Evolutionary conservation across 2,888 invertebrate species (phyloP).

Genomic region (Troides aeacus): DNA sequence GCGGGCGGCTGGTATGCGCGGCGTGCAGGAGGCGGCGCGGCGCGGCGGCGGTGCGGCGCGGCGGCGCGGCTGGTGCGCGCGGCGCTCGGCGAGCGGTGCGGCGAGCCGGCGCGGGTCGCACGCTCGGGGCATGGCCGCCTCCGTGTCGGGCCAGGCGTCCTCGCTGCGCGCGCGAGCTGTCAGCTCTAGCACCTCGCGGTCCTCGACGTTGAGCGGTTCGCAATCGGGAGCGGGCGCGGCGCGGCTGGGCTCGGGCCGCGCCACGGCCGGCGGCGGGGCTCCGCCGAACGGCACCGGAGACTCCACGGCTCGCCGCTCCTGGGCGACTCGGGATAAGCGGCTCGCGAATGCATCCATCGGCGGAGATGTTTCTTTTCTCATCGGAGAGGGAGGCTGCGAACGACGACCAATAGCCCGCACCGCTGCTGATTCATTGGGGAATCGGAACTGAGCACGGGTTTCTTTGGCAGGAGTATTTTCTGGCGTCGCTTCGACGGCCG

Average conservation of each 20-base stretch:
- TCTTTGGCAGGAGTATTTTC: constrained; percentile 92
- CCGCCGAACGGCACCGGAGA: constrained; percentile 71
- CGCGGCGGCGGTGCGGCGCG: constrained; percentile 32
- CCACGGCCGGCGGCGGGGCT: constrained; percentile 55
- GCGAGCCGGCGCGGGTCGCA: constrained; percentile 33
- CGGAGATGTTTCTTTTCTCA: constrained; percentile 79
- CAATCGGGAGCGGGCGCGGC: constrained; percentile 42
- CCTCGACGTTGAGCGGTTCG: constrained; percentile 59
- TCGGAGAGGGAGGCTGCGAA: constrained; percentile 86
- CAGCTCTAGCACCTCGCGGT: constrained; percentile 78
- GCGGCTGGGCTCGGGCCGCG: constrained; percentile 48
- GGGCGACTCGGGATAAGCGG: constrained; percentile 71
- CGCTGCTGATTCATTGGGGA: constrained; percentile 82
- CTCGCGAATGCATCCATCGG: constrained; percentile 56
- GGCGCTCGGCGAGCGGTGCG: constrained; percentile 34
- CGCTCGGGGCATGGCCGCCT: constrained; percentile 31
- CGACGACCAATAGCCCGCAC: constrained; percentile 83
- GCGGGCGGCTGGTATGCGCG: constrained; percentile 31
- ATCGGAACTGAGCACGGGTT: constrained; percentile 65
- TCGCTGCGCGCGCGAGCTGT: constrained; percentile 51
- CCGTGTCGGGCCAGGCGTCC: constrained; percentile 38
- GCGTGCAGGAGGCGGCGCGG: constrained; percentile 33
- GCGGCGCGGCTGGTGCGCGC: constrained; percentile 26
- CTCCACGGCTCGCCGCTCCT: constrained; percentile 69
- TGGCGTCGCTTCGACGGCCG: constrained; percentile 93